Base-by-base conservation (phyloP, 1,140 invertebrate species). In the Drosophila lacertosa region DNA sequence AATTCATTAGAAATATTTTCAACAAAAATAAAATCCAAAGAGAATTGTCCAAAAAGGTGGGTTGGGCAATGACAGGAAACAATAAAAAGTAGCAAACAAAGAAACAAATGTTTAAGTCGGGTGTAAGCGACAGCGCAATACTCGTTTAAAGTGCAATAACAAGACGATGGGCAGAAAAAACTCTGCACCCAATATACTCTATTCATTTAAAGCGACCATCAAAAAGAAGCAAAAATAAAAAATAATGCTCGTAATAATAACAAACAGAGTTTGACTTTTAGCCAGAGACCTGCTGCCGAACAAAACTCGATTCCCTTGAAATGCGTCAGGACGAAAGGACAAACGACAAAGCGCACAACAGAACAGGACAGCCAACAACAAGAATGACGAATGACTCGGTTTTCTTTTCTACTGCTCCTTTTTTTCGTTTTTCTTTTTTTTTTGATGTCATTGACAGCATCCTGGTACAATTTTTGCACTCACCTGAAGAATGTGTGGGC, bases 331-430 rank as follows among this genome's bases (percentile, higher is more conserved):
- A 66, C 44, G 42, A 66, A 66, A 58, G 35, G 33, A 59, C 10
- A 32, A 48, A 11, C 3, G 35, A 11, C 3, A 24, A 15, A 29
- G 15, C 3, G 15, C 16, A 16, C 26, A 45, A 47, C 42, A 58
- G 37, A 54, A 37, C 40, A 57, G 45, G 44, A 86, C 59, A 54
- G 50, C 32, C 24, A 83, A 83, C 80, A 88, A 88, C 74, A 62
- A 59, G 74, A 82, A 88, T 86, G 82, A 86, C 82, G 82, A 86
- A 86, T 86, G 82, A 86, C 82, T 55, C 62, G 76, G 57, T 37
- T 68, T 53, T 51, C 62, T 62, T n/a, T n/a, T 29, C 6, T 7
- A 29, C 7, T 29, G 6, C 26, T 45, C 20, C 6, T 18, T 42
- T 40, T 50, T 18, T 18, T n/a, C n/a, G 55, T 69, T 51, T 33